These are phyloP conservation scores for Ceratotherium simum DNA, from an alignment of 2,113 vertebrate genomes.

Conservation along the genomic window DNA sequence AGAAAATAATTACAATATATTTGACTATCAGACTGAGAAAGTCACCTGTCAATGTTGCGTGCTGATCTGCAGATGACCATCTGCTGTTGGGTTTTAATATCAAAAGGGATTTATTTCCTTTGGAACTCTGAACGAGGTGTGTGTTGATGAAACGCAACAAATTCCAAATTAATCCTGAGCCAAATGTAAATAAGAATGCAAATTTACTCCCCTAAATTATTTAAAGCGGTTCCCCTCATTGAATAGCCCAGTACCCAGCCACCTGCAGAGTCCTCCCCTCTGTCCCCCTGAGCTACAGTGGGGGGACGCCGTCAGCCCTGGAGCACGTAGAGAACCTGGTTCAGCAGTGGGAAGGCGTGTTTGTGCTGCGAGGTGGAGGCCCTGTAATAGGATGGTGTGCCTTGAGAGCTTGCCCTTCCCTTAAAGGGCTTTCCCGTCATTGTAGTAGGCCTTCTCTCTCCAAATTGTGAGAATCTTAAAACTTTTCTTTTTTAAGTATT, in stretches of 20 bases:
- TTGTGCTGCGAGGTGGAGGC: background rate
- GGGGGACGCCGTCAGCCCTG: background rate
- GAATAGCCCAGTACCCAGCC: background rate
- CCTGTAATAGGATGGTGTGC: rapidly evolving
- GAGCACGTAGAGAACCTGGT: background rate
- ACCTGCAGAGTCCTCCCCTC: background rate
- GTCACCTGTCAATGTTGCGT: background rate
- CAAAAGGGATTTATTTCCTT: conserved; percentile 68
- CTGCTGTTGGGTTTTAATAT: conserved; percentile 57
- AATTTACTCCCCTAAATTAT: conserved; percentile 61
- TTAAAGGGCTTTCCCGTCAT: background rate
- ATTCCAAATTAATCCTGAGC: conserved; percentile 58
- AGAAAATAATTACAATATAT: conserved; percentile 37
- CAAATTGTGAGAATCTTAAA: conserved; percentile 36
- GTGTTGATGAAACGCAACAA: conserved; percentile 58
- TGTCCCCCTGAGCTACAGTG: background rate
- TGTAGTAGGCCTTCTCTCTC: background rate
- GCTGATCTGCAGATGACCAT: background rate
- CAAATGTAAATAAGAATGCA: conserved; percentile 72
- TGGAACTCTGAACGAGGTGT: conserved; percentile 29
- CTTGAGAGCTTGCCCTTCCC: background rate
- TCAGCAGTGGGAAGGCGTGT: background rate
- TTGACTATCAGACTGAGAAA: conserved; percentile 53
- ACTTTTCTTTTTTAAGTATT: background rate
- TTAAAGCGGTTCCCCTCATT: conserved; percentile 49